Percentiles rank a stretch among this genome's conserved stretches.
Conservation (phyloP, 2,113 vertebrate genomes). For the Pseudolaguvia tuberculata region DNA sequence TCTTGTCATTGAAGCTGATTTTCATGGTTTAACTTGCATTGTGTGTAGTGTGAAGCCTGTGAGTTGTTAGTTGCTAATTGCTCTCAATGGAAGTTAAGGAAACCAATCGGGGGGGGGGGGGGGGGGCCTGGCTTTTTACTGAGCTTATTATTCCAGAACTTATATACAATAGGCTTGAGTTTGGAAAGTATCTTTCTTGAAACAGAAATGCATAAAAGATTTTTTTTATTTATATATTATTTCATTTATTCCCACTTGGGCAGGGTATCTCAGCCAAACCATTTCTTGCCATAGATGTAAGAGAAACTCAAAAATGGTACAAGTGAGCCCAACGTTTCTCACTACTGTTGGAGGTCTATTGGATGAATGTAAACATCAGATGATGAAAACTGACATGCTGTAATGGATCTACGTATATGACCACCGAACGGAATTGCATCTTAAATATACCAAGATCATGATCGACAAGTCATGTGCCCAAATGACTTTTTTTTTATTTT, state of each 20-base stretch:
- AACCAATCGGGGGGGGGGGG: neutral
- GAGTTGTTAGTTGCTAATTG: constrained; percentile 5
- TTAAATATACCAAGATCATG: constrained; percentile 36
- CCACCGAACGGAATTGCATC: constrained; percentile 8
- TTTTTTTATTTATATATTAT: neutral
- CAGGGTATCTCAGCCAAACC: neutral
- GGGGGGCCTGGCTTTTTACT: too few relatives aligned
- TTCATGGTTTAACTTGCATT: neutral
- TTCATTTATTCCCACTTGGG: neutral
- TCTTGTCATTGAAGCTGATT: neutral
- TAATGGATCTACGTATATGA: neutral
- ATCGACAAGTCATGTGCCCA: constrained; percentile 13
- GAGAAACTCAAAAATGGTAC: too few relatives aligned
- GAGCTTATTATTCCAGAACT: too few relatives aligned
- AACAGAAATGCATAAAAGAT: neutral
- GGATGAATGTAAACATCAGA: constrained; percentile 21
- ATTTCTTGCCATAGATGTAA: neutral
- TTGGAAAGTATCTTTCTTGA: neutral
- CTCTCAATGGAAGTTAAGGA: constrained; percentile 12
- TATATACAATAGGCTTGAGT: neutral
- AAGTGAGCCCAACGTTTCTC: too few relatives aligned
- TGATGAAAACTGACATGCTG: constrained; percentile 19
- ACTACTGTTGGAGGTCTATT: too few relatives aligned
- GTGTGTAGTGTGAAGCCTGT: neutral
- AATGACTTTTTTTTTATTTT: neutral